A percentile compares a stretch with the other conserved stretches of the same genome.
These are phyloP conservation scores for Myoxocephalus aenaeus DNA, from an alignment of 2,797 vertebrate species.

Conservation along the genomic window DNA sequence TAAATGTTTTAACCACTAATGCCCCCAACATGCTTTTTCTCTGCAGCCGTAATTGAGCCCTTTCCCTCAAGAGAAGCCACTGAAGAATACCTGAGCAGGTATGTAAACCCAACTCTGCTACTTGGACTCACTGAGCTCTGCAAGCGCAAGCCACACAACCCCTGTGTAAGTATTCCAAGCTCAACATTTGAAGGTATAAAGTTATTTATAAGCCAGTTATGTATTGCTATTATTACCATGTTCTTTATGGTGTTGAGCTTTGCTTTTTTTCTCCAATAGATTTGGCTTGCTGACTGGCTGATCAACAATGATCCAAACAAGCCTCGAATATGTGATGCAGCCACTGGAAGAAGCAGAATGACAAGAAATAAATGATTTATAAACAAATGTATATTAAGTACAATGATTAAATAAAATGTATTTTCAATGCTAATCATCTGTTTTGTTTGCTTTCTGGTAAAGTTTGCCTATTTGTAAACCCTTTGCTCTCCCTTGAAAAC, in stretches of 20 bases:
- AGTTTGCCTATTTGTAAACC: neutral
- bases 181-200: neutral
- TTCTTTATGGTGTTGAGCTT: constrained; percentile 2
- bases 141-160: constrained; percentile 91
- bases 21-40: constrained; percentile 15
- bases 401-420: constrained; percentile 13
- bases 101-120: constrained; percentile 89
- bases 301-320: constrained; percentile 92
- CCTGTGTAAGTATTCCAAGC: constrained; percentile 84
- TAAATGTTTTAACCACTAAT: neutral
- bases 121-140: constrained; percentile 92
- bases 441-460: constrained; percentile 11
- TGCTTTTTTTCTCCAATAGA: constrained; percentile 75
- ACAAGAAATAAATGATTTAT: neutral
- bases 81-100: constrained; percentile 88
- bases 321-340: constrained; percentile 80
- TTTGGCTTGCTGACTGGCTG: constrained; percentile 96
- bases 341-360: constrained; percentile 59
- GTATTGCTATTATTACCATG: neutral
- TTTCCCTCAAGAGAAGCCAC: constrained; percentile 84
- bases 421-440: neutral
- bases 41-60: constrained; percentile 88
- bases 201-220: neutral
- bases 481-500: neutral
- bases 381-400: neutral